These are phyloP conservation scores for Taurulus bubalis DNA, from an alignment of 2,113 vertebrate genomes.

Conservation along the genomic window DNA sequence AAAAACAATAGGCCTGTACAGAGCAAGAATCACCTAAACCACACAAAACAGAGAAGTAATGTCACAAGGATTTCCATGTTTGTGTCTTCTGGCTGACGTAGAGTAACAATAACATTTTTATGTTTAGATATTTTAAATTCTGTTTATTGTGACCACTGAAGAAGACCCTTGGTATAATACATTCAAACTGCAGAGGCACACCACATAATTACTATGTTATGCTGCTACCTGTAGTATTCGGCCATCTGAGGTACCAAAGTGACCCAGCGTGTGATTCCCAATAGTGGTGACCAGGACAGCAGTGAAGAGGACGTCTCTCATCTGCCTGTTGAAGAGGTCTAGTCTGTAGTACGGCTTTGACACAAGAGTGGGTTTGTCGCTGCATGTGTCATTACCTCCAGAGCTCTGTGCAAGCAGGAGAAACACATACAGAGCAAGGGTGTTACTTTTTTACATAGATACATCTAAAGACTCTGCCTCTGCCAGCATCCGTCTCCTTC, in stretches of 20 bases:
- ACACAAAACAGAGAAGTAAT: conserved; percentile 40
- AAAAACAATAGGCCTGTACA: conserved; percentile 81
- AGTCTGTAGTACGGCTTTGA: conserved; percentile 80
- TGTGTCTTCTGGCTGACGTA: neutral
- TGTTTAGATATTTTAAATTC: neutral
- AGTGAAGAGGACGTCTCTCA: conserved; percentile 87
- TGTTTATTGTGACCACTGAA: neutral
- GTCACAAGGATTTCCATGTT: neutral
- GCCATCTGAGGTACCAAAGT: conserved; percentile 91
- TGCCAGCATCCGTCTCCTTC: conserved; percentile 5
- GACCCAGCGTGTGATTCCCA: conserved; percentile 86
- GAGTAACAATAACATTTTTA: neutral
- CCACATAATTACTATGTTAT: neutral
- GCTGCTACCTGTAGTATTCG: conserved; percentile 89
- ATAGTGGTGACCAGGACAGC: conserved; percentile 87
- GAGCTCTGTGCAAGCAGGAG: conserved; percentile 64
- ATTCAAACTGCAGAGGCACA: neutral
- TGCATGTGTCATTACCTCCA: conserved; percentile 81
- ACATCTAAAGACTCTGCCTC: neutral
- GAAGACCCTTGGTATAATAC: neutral
- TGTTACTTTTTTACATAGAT: neutral
- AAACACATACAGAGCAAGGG: conserved; percentile 5
- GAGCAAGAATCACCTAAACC: conserved; percentile 88
- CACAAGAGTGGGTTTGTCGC: conserved; percentile 86
- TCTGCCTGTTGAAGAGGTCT: conserved; percentile 89